Evolutionary conservation across 2,113 vertebrate species (phyloP).

Genomic region (Ibidorhyncha struthersii): DNA sequence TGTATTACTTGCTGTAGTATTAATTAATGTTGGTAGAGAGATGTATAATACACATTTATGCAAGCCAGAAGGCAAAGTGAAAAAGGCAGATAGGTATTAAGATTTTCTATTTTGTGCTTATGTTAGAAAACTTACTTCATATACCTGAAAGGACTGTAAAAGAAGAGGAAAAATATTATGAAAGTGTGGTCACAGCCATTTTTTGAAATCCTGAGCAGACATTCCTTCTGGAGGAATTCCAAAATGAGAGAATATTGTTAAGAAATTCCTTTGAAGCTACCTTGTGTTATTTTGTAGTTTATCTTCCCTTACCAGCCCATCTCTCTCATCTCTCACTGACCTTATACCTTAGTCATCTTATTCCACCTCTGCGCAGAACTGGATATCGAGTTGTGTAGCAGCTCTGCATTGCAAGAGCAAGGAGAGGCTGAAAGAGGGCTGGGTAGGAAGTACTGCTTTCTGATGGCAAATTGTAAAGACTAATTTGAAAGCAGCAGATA

Average conservation of each 20-base stretch:
- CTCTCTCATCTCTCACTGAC: not conserved
- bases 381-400: not conserved
- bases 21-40: not conserved
- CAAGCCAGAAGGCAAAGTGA: not conserved
- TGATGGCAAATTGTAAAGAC: not conserved
- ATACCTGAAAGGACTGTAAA: not conserved
- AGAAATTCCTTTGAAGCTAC: constrained; percentile 35
- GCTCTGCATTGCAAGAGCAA: not conserved
- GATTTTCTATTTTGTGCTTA: not conserved
- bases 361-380: not conserved
- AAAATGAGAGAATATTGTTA: not conserved
- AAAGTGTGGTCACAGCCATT: not conserved
- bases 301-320: not conserved
- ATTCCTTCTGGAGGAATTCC: not conserved
- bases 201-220: not conserved
- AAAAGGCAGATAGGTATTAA: not conserved
- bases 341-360: not conserved
- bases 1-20: not conserved
- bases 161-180: not conserved
- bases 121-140: not conserved
- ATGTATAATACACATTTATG: not conserved
- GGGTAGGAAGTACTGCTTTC: not conserved
- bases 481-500: not conserved
- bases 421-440: not conserved
- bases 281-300: not conserved